These are phyloP conservation scores for Eurytoma adleriae DNA, from an alignment of 2,888 invertebrate species.

Conservation along the genomic window DNA sequence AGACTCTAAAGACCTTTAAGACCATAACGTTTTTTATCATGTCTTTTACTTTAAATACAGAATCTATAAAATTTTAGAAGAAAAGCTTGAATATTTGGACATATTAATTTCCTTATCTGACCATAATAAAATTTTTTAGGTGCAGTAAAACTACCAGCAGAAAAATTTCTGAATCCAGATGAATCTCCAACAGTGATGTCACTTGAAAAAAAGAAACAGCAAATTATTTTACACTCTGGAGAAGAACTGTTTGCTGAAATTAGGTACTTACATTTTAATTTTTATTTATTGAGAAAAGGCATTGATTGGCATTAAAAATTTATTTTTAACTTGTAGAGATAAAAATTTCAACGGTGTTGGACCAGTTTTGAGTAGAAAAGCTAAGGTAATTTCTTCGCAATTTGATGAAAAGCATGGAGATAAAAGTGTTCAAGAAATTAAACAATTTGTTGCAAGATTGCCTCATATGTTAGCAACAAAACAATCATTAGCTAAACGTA, in stretches of 20 bases:
- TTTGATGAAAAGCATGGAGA: slow-evolving; percentile 90
- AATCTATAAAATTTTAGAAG: no score
- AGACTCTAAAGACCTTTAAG: no score
- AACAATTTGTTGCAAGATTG: slow-evolving; percentile 92
- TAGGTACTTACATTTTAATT: slow-evolving; percentile 66
- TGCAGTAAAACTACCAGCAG: slow-evolving; percentile 89
- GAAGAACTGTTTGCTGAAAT: slow-evolving; percentile 94
- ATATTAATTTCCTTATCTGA: background rate
- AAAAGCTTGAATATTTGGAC: background rate
- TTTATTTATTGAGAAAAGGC: slow-evolving; percentile 1
- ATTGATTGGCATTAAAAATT: slow-evolving; percentile 3
- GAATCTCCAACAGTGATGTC: slow-evolving; percentile 80
- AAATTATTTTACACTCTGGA: slow-evolving; percentile 90
- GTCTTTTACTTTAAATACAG: no score
- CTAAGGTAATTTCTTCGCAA: slow-evolving; percentile 90
- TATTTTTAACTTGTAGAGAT: slow-evolving; percentile 79
- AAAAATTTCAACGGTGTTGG: slow-evolving; percentile 96
- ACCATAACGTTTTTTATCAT: no score
- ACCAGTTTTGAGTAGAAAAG: slow-evolving; percentile 89
- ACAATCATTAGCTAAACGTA: slow-evolving; percentile 86
- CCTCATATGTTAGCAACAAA: slow-evolving; percentile 92
- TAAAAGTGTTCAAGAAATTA: slow-evolving; percentile 96
- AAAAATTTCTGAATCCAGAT: slow-evolving; percentile 86
- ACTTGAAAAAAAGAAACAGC: slow-evolving; percentile 82
- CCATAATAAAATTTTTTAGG: slow-evolving; percentile 72